These are phyloP conservation scores for Coenobita brevimanus DNA, from an alignment of 1,140 invertebrate species.

Conservation along the genomic window DNA sequence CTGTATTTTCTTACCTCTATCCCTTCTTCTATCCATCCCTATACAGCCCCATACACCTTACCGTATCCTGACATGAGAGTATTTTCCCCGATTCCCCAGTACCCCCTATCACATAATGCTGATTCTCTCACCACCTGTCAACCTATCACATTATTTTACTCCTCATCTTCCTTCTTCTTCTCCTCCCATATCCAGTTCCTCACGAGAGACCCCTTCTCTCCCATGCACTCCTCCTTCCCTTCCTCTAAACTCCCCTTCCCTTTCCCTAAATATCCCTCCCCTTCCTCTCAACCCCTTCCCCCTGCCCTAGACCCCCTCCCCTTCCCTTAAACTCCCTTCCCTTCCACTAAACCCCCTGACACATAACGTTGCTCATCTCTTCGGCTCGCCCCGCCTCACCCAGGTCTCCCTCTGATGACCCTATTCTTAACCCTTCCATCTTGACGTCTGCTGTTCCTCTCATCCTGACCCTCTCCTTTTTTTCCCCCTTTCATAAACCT, in stretches of 20 bases:
- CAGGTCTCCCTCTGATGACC: too few relatives aligned
- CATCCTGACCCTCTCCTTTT: not conserved
- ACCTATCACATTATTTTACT: not conserved
- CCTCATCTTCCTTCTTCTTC: not conserved
- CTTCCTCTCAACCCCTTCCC: not conserved
- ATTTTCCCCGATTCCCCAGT: too few relatives aligned
- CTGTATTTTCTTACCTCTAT: too few relatives aligned
- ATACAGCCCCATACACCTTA: too few relatives aligned
- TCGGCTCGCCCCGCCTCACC: too few relatives aligned
- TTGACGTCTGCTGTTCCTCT: not conserved
- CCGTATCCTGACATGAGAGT: too few relatives aligned
- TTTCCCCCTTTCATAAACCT: not conserved
- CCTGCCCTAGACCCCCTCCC: not conserved
- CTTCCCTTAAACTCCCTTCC: not conserved
- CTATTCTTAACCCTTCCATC: too few relatives aligned
- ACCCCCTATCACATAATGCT: too few relatives aligned
- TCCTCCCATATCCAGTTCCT: conserved; percentile 1
- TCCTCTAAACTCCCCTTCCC: not conserved
- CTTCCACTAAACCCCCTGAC: not conserved
- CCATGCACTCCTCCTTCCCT: not conserved
- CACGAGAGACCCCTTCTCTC: not conserved
- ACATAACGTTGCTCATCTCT: not conserved
- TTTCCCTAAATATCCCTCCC: not conserved
- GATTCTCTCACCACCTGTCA: not conserved
- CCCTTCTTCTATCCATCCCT: too few relatives aligned